Evolutionary conservation across 2,797 vertebrate species (phyloP).

Genomic region (Euthynnus affinis): DNA sequence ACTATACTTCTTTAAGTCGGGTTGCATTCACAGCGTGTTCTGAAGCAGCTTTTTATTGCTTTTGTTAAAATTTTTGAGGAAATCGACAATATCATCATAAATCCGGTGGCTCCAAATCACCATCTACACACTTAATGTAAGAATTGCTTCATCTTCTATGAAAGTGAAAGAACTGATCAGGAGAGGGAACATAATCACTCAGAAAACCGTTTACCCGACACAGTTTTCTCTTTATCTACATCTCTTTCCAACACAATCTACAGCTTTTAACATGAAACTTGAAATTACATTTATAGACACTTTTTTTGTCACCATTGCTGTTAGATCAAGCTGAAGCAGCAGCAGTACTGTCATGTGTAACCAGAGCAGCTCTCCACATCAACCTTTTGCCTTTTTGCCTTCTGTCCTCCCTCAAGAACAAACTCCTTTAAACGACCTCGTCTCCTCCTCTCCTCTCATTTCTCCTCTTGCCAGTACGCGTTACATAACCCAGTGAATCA

Average conservation of each 20-base stretch:
- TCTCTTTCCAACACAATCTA: neutral
- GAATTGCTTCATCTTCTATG: no score
- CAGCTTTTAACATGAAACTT: conserved; percentile 3
- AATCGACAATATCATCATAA: no score
- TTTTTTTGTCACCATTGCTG: neutral
- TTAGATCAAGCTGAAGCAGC: neutral
- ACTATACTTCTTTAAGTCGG: no score
- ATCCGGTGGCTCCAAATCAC: no score
- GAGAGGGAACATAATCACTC: no score
- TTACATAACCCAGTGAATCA: conserved; percentile 76
- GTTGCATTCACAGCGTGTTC: no score
- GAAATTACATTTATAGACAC: neutral
- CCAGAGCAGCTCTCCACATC: conserved; percentile 31
- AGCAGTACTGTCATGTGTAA: conserved; percentile 2
- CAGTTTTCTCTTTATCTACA: neutral
- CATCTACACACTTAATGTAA: no score
- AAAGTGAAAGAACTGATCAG: no score
- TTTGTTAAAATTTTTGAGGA: no score
- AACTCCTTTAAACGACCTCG: conserved; percentile 39
- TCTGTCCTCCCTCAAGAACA: conserved; percentile 41
- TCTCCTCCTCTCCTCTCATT: conserved; percentile 43
- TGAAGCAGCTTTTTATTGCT: no score
- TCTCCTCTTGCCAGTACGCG: conserved; percentile 54
- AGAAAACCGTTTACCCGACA: no score
- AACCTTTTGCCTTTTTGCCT: conserved; percentile 27